Base-by-base conservation (phyloP, 2,113 vertebrate species). In the Mustela lutreola region DNA sequence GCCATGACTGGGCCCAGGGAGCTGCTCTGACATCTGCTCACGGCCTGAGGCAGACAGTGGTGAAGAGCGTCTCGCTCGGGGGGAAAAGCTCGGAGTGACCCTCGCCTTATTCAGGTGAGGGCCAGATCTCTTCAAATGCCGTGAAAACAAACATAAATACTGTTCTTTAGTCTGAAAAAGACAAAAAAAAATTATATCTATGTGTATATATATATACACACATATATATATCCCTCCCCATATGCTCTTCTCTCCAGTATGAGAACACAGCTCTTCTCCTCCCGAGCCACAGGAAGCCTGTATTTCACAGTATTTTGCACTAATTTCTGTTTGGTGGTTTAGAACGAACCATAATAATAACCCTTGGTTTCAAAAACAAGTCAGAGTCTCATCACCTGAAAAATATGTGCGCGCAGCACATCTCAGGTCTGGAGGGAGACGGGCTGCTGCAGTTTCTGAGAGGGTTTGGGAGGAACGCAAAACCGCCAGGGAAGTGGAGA, bases 331-430 rank as follows among this genome's bases (percentile, higher is more conserved):
- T 42, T 71, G 50, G 33, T 63, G 15, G 62, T n/a, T 80, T 22
- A 63, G 22, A 39, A 31, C 31, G 4, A n/a, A 39, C 28, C 83
- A 10, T 78, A 53, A 28, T 28, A n/a, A 62, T 63, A 39, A 81
- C 45, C 11, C 6, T 60, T 62, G 39, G 11, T 53, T 79, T 36
- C 12, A 50, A 76, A 62, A 48, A 22, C n/a, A 14, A 10, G 31
- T 50, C 33, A 82, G 76, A 76, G 60, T 89, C 60, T n/a, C n/a
- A 33, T 42, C 31, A 58, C 15, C 48, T 70, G 56, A 33, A 60
- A 80, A 11, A 50, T 5, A 14, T 2, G 6, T 1, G 12, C 19
- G 10, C 26, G 4, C 6, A 4, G 4, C 24, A 1, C 33, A 12
- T 42, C 24, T 75, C 0, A 0, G 12, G 73, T 2, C 26, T 42